phyloP scores from a whole-genome alignment of 2,797 vertebrate species.

The Macrochelys suwanniensis region DNA sequence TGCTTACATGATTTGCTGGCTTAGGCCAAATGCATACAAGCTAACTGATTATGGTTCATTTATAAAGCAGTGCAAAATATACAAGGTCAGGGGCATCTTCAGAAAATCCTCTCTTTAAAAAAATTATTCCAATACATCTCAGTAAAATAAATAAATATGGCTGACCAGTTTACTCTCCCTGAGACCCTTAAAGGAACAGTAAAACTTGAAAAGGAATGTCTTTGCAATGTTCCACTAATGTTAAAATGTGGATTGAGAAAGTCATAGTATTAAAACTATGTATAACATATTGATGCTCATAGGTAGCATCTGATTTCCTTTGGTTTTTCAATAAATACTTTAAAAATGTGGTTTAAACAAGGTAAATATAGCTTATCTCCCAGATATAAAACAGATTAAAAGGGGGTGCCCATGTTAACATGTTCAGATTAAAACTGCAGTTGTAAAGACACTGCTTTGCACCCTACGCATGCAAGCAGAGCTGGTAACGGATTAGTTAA shows the following conservation, averaged over 20 bases:
- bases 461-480: constrained; percentile 49
- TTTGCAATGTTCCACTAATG: constrained; percentile 86
- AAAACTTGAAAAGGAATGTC: constrained; percentile 88
- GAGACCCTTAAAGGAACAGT: constrained; percentile 88
- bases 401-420: constrained; percentile 83
- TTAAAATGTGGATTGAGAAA: constrained; percentile 85
- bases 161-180: constrained; percentile 89
- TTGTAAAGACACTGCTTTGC: constrained; percentile 76
- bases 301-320: constrained; percentile 85
- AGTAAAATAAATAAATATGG: constrained; percentile 88
- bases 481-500: constrained; percentile 73
- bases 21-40: constrained; percentile 77
- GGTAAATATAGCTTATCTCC: constrained; percentile 92
- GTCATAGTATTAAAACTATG: constrained; percentile 87
- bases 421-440: constrained; percentile 65
- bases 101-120: constrained; percentile 82
- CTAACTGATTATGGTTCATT: constrained; percentile 77
- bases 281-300: constrained; percentile 84
- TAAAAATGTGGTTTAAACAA: constrained; percentile 89
- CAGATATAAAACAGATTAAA: constrained; percentile 93
- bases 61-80: constrained; percentile 86
- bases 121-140: constrained; percentile 84
- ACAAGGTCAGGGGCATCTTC: constrained; percentile 82
- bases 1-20: constrained; percentile 33
- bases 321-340: constrained; percentile 86